These are phyloP conservation scores for Rhizomys pruinosus DNA, from an alignment of 2,113 vertebrate genomes.

Conservation along the genomic window DNA sequence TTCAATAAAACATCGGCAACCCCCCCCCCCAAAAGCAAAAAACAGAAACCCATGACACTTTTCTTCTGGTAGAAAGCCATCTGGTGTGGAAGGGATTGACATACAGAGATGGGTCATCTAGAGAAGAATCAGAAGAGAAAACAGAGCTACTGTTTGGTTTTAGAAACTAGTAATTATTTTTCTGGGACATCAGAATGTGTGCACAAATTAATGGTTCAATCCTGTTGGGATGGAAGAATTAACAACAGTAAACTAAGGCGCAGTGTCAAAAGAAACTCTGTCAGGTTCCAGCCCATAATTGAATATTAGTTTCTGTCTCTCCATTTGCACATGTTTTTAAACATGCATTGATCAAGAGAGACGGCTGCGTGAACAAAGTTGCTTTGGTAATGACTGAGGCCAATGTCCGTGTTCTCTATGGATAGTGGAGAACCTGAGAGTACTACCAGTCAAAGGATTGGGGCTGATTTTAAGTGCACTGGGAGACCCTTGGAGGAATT, in stretches of 20 bases:
- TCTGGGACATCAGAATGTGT: neutral
- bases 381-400: neutral
- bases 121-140: constrained; percentile 27
- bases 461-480: neutral
- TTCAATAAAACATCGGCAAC: too few species aligned
- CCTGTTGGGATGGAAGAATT: constrained; percentile 10
- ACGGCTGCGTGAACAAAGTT: neutral
- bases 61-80: constrained; percentile 7
- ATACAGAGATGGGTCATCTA: neutral
- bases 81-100: neutral
- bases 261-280: neutral
- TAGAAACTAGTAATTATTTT: constrained; percentile 60
- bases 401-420: too few species aligned
- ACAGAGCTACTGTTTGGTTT: constrained; percentile 33
- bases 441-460: neutral
- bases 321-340: neutral
- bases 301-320: neutral
- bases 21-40: too few species aligned
- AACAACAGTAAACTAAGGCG: neutral
- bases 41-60: too few species aligned
- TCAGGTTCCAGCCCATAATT: neutral
- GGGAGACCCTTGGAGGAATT: neutral
- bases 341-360: neutral
- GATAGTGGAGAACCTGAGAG: neutral
- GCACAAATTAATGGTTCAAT: neutral